phyloP scores from a whole-genome alignment of 2,888 invertebrate genomes.

The Trissoscelio sp. region DNA sequence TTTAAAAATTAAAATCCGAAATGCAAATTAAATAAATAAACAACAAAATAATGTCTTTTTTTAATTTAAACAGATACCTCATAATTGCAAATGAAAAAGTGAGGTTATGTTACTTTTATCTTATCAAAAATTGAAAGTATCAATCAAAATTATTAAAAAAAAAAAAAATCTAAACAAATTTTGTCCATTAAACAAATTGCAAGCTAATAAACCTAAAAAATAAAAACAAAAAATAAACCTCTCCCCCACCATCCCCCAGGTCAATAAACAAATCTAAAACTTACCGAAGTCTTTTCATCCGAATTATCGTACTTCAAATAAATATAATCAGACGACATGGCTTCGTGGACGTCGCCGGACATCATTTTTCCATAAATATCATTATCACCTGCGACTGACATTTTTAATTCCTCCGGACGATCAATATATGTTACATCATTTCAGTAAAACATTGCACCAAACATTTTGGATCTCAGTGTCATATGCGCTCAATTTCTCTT shows the following conservation, averaged over 20 bases:
- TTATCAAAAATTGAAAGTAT: too few relatives aligned
- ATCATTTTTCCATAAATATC: conserved; percentile 66
- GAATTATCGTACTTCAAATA: conserved; percentile 47
- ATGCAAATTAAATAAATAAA: too few relatives aligned
- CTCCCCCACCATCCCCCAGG: not conserved
- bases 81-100: too few relatives aligned
- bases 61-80: too few relatives aligned
- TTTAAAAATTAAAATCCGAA: too few relatives aligned
- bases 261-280: conserved; percentile 25
- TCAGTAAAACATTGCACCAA: not conserved
- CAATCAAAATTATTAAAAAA: too few relatives aligned
- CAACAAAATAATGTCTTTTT: too few relatives aligned
- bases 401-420: conserved; percentile 46
- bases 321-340: conserved; percentile 52
- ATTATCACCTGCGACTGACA: conserved; percentile 65
- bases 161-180: too few relatives aligned
- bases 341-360: conserved; percentile 31
- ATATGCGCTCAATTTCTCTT: not conserved
- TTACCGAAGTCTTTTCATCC: conserved; percentile 56
- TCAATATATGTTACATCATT: conserved; percentile 62
- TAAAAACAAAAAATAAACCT: not conserved
- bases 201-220: too few relatives aligned
- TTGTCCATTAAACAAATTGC: too few relatives aligned
- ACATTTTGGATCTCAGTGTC: not conserved
- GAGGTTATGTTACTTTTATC: too few relatives aligned